Evolutionary conservation across 2,888 invertebrate species (phyloP).

Genomic region (Dynastes maya): DNA sequence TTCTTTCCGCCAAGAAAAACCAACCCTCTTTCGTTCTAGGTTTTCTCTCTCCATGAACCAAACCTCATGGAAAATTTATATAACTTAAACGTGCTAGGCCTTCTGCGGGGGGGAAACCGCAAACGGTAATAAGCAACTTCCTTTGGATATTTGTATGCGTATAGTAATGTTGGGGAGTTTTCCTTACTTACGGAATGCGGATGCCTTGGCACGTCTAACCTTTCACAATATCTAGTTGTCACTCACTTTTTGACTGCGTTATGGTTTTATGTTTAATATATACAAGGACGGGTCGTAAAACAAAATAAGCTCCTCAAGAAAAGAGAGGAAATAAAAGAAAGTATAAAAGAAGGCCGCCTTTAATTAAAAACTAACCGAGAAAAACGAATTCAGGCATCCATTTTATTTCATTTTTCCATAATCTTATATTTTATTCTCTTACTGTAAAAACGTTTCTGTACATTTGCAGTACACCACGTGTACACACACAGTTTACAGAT

Average conservation of each 20-base stretch:
- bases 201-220: constrained; percentile 44
- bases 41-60: no score
- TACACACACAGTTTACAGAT: no score
- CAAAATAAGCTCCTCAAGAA: no score
- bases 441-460: no score
- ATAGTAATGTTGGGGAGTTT: background rate
- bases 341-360: no score
- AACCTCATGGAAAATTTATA: constrained; percentile 23
- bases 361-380: no score
- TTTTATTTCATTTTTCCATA: no score
- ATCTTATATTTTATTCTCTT: no score
- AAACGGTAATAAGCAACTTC: constrained; percentile 41
- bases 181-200: constrained; percentile 39
- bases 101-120: constrained; percentile 7
- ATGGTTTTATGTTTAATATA: constrained; percentile 2
- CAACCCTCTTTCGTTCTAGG: background rate
- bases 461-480: no score
- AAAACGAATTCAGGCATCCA: no score
- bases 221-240: constrained; percentile 39
- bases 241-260: constrained; percentile 42
- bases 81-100: constrained; percentile 26
- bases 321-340: no score
- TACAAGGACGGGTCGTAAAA: background rate
- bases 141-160: constrained; percentile 43
- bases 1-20: background rate